Percentiles rank a stretch among this genome's conserved stretches.
phyloP scores from a whole-genome alignment of 2,113 vertebrate species.

The Miniopterus natalensis region DNA sequence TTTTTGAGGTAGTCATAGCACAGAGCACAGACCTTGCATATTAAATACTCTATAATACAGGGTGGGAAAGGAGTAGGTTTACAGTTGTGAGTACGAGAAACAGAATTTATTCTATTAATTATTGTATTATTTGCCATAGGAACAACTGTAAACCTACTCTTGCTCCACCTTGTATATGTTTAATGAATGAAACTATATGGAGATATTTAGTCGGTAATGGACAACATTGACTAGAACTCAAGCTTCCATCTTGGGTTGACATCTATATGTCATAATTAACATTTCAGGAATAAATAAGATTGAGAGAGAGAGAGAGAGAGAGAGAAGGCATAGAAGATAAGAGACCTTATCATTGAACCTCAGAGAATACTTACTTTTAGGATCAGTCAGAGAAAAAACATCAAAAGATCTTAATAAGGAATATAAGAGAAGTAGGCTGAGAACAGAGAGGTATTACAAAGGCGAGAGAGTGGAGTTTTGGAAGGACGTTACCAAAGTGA shows the following conservation, averaged over 20 bases:
- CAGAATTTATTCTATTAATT: background rate
- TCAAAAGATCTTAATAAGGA: background rate
- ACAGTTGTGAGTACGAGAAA: background rate
- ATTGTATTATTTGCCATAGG: background rate
- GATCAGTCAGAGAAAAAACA: background rate
- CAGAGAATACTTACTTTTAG: background rate
- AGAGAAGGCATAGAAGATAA: background rate
- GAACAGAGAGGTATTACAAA: background rate
- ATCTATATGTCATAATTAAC: background rate
- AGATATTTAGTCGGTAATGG: background rate
- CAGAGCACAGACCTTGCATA: background rate
- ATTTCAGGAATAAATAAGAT: background rate
- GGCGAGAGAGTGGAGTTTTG: background rate
- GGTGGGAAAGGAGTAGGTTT: background rate
- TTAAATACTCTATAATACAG: background rate
- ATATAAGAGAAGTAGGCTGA: background rate
- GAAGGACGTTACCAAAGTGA: background rate
- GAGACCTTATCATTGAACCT: background rate
- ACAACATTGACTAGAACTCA: background rate
- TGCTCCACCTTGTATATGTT: background rate
- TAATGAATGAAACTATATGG: background rate
- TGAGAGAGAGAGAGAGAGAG: background rate
- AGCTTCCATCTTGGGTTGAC: background rate
- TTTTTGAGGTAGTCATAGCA: background rate
- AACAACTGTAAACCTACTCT: background rate